A percentile compares a stretch with the other conserved stretches of the same genome.
Evolutionary conservation across 2,888 invertebrate species (phyloP).

Genomic region (Cheilosia vulpina): DNA sequence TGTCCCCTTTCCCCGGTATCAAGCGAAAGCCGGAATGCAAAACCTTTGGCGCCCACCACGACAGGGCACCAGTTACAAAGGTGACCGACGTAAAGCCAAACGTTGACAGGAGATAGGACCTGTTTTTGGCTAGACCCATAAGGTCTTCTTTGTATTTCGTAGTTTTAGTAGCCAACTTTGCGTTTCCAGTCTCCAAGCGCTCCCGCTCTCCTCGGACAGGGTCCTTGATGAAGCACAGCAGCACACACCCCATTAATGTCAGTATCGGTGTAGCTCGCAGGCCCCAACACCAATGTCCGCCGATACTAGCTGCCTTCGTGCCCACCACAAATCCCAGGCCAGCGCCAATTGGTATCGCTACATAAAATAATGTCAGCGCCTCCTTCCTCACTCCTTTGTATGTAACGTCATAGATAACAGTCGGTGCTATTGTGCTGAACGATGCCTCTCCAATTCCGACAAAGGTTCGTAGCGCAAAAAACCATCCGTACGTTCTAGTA

Average conservation of each 20-base stretch:
- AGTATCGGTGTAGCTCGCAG: constrained; percentile 42
- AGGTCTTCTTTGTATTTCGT: constrained; percentile 26
- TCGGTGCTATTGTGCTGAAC: constrained; percentile 56
- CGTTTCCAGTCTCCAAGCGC: constrained; percentile 19
- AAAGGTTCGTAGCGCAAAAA: constrained; percentile 28
- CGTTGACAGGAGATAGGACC: constrained; percentile 49
- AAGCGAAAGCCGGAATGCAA: constrained; percentile 42
- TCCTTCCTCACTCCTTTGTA: constrained; percentile 25
- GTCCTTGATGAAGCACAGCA: constrained; percentile 46
- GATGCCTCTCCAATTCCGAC: constrained; percentile 54
- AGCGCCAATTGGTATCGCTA: constrained; percentile 48
- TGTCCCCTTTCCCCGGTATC: constrained; percentile 25
- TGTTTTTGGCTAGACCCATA: constrained; percentile 1
- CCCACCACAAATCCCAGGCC: constrained; percentile 43
- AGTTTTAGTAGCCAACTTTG: neutral
- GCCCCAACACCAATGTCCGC: constrained; percentile 53
- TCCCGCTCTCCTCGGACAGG: constrained; percentile 58
- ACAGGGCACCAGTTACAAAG: constrained; percentile 47
- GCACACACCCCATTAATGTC: neutral
- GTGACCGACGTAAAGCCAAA: constrained; percentile 53
- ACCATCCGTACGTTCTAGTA: constrained; percentile 22
- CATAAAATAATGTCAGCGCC: constrained; percentile 40
- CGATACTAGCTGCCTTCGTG: constrained; percentile 1
- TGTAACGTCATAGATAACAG: constrained; percentile 53
- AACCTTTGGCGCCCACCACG: constrained; percentile 62